Base-by-base conservation (phyloP, 2,888 invertebrate species). In the Shargacucullia verbasci region DNA sequence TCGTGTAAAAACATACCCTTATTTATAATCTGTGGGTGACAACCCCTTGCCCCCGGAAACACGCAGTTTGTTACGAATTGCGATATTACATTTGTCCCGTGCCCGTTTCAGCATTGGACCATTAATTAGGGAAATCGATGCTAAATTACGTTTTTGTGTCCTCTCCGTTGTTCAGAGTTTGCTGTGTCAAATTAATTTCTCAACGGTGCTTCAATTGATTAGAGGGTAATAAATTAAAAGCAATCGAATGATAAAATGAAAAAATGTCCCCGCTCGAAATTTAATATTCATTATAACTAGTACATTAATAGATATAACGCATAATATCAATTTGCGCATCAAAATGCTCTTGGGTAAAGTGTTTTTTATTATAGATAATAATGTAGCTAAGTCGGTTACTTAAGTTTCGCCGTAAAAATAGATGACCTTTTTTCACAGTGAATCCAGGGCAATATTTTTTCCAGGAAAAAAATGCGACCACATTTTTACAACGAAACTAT, bases 121-220 rank as follows among this genome's bases (percentile, higher is more conserved):
- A 80, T 79, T 80, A 77, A 81, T 79, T 76, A 71, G 47, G 58
- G 56, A 66, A 57, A 78, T 72, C 59, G 73, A 70, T 62, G 56
- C 67, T 69, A 63, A 59, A 76, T 74, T 74, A 73, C 68, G 49
- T 61, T 73, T 70, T 62, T 55, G 61, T 59, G 48, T 57, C 50
- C 41, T 52, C 47, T 47, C 55, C 54, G 56, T 67, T 63, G 47
- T 29, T 43, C 38, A 35, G 38, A 45, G 39, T 59, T 56, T 49
- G 34, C 50, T 14, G 29, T 56, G 31, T 44, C 13, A 52, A 65
- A 61, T 69, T 61, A 64, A 63, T 61, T 73, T 68, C 48, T 71
- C 62, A 75, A 62, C 56, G 55, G 55, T 55, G 35, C 52, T 64
- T 55, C 39, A 40, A 60, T 60, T 56, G 49, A 47, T 48, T 43